These are phyloP conservation scores for Crocuta crocuta DNA, from an alignment of 2,113 vertebrate genomes.

Conservation along the genomic window DNA sequence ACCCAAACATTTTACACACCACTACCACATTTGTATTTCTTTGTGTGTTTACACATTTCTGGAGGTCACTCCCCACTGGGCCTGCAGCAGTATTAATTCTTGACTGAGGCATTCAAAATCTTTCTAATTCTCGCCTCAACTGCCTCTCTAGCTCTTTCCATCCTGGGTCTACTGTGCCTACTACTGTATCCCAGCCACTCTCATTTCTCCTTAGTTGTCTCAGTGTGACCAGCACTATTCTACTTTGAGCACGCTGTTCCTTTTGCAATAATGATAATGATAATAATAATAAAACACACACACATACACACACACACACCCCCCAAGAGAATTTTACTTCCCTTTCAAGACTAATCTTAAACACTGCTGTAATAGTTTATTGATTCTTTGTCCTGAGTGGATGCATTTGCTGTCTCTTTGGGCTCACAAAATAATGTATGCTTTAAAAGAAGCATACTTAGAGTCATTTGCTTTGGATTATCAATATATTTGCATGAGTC, in stretches of 20 bases:
- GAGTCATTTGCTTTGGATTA: background rate
- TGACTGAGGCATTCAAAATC: background rate
- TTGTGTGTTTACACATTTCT: background rate
- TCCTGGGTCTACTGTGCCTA: background rate
- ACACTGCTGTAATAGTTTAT: background rate
- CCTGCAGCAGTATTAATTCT: background rate
- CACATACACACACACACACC: no score
- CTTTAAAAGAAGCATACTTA: background rate
- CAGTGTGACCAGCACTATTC: background rate
- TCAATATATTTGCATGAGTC: background rate
- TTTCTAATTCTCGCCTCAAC: background rate
- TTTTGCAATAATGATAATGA: background rate
- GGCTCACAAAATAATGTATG: background rate
- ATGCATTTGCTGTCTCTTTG: background rate
- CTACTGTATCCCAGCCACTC: background rate
- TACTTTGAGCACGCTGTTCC: background rate
- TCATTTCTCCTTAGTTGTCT: background rate
- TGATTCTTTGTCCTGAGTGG: background rate
- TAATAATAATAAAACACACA: no score
- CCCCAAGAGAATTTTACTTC: background rate
- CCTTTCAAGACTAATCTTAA: background rate
- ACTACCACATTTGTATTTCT: background rate
- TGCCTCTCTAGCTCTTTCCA: background rate
- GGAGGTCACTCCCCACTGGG: background rate
- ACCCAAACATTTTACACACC: background rate